Percentiles rank a stretch among this genome's conserved stretches.
Evolutionary conservation across 2,888 invertebrate species (phyloP).

Genomic region (Thecocarcelia acutangulata): DNA sequence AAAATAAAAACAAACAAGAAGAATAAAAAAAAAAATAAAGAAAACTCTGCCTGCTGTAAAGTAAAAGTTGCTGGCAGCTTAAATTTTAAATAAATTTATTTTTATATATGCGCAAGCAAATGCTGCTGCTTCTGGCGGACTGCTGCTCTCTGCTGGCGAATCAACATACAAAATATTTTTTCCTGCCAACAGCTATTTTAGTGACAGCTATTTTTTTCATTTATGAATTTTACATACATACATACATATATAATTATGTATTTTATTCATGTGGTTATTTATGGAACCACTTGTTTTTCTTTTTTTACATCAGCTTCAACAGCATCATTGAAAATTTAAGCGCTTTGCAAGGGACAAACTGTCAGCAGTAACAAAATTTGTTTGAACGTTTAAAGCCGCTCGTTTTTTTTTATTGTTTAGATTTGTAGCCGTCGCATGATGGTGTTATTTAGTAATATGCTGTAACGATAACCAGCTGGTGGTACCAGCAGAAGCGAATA

Average conservation of each 20-base stretch:
- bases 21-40: neutral
- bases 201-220: constrained; percentile 28
- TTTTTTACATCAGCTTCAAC: constrained; percentile 31
- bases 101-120: constrained; percentile 15
- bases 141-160: neutral
- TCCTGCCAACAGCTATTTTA: neutral
- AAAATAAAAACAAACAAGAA: constrained; percentile 29
- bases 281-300: constrained; percentile 67
- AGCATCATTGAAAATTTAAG: constrained; percentile 13
- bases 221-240: neutral
- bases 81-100: constrained; percentile 39
- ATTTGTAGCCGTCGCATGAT: constrained; percentile 42
- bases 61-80: constrained; percentile 21
- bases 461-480: constrained; percentile 25
- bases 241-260: constrained; percentile 9
- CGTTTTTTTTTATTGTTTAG: constrained; percentile 24
- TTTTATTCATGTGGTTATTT: constrained; percentile 61
- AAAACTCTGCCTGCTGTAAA: constrained; percentile 15
- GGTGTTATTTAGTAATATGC: constrained; percentile 37
- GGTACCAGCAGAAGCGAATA: constrained; percentile 36
- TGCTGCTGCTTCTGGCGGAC: constrained; percentile 3
- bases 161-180: constrained; percentile 1
- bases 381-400: neutral
- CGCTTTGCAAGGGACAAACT: neutral
- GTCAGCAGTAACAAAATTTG: constrained; percentile 28